Percentiles rank a stretch among this genome's conserved stretches.
Conservation (phyloP, 2,797 vertebrate genomes). For the Agapornis canus region DNA sequence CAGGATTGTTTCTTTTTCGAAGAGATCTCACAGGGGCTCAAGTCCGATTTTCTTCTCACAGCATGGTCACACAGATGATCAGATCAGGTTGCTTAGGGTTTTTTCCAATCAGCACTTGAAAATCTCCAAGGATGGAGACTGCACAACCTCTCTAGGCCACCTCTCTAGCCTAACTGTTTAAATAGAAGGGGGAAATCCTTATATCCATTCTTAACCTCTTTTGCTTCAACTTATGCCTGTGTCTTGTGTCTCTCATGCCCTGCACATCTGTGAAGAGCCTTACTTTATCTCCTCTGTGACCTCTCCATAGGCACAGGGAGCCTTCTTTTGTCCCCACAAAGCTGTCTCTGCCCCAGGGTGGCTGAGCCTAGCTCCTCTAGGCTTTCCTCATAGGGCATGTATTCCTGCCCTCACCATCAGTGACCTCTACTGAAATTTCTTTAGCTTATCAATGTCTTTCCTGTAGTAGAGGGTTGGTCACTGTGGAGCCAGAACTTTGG, state of each 20-base stretch:
- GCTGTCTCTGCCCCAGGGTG: neutral
- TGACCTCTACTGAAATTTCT: neutral
- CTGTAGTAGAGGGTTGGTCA: neutral
- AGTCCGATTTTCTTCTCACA: neutral
- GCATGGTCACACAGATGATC: neutral
- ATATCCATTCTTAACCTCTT: neutral
- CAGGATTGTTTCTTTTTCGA: neutral
- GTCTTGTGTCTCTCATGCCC: no score
- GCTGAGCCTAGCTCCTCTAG: neutral
- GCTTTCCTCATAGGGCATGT: neutral
- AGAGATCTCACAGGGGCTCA: neutral
- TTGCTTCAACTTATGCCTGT: fast-evolving
- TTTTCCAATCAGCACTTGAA: neutral
- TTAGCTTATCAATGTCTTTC: neutral
- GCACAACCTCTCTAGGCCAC: no score
- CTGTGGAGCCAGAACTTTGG: neutral
- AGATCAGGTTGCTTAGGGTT: neutral
- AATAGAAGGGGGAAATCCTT: neutral
- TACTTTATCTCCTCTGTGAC: neutral
- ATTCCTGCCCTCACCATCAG: neutral
- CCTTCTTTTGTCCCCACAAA: neutral
- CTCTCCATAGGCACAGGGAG: fast-evolving
- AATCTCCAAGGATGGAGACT: neutral
- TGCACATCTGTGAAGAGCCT: neutral
- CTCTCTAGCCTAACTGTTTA: neutral